Conservation (phyloP, 2,888 invertebrate species). For the Rambutsinella grinnellia region DNA sequence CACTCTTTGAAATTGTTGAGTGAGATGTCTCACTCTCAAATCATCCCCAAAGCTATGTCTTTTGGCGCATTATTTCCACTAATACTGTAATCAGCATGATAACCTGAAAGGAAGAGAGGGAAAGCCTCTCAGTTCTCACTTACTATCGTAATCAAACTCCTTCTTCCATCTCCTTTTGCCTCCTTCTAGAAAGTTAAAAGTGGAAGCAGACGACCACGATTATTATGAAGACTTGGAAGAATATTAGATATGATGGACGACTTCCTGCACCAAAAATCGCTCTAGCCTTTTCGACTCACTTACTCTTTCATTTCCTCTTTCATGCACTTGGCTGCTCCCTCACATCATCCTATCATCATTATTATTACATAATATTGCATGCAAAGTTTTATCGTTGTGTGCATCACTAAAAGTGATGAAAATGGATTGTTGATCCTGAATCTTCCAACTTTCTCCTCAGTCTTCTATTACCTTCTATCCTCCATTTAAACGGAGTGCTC, state of each 20-base stretch:
- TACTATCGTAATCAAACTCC: background rate
- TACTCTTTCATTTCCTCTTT: conserved; percentile 65
- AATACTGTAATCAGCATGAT: background rate
- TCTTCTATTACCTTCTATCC: background rate
- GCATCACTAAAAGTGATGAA: conserved; percentile 36
- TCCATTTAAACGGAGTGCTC: background rate
- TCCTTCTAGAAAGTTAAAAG: conserved; percentile 3
- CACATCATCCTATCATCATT: conserved; percentile 28
- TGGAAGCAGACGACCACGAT: background rate
- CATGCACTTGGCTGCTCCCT: conserved; percentile 60
- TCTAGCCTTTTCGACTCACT: conserved; percentile 59
- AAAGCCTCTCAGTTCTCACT: too few species aligned
- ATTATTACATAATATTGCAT: conserved; percentile 28
- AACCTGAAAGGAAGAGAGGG: too few species aligned
- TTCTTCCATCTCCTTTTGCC: background rate
- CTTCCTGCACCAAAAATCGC: conserved; percentile 60
- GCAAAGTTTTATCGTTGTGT: conserved; percentile 30
- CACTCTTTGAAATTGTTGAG: too few species aligned
- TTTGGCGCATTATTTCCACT: background rate
- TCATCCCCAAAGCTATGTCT: too few species aligned
- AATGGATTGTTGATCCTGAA: conserved; percentile 44
- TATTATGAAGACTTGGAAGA: conserved; percentile 24
- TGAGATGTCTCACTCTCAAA: too few species aligned
- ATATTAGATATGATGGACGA: conserved; percentile 64
- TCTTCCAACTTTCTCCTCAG: background rate